A percentile compares a stretch with the other conserved stretches of the same genome.
Evolutionary conservation across 2,113 vertebrate species (phyloP).

Genomic region (Pongo pygmaeus): DNA sequence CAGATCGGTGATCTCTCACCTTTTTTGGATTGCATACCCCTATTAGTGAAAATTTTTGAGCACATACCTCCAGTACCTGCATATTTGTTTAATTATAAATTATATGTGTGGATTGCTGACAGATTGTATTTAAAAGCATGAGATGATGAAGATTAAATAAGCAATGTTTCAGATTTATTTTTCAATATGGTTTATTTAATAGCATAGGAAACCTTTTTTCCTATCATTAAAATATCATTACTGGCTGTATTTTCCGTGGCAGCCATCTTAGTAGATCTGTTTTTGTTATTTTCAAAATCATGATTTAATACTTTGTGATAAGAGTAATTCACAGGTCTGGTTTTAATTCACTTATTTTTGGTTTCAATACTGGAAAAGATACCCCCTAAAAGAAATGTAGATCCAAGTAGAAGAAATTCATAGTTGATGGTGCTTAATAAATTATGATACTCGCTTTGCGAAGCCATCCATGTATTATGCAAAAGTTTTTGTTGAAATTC

Average conservation of each 20-base stretch:
- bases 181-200: constrained; percentile 24
- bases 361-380: not conserved
- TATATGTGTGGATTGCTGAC: not conserved
- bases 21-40: not conserved
- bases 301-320: constrained; percentile 4
- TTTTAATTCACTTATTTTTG: constrained; percentile 28
- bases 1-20: not conserved
- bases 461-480: not conserved
- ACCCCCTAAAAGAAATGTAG: not conserved
- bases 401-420: not conserved
- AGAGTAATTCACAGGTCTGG: constrained; percentile 29
- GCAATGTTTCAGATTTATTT: not conserved
- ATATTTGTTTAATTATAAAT: constrained; percentile 16
- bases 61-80: not conserved
- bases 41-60: not conserved
- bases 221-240: not conserved
- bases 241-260: not conserved
- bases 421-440: not conserved
- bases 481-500: constrained; percentile 38
- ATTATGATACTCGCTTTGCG: constrained; percentile 13
- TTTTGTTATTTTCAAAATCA: constrained; percentile 47
- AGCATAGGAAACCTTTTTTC: not conserved
- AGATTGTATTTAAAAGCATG: not conserved
- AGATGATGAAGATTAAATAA: not conserved
- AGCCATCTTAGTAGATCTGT: not conserved